Evolutionary conservation across 53 echinoderm and acorn worm species (phyloP), one percentile per base, ranked within the genome.

Genomic region (Temnopleurus reevesii): DNA sequence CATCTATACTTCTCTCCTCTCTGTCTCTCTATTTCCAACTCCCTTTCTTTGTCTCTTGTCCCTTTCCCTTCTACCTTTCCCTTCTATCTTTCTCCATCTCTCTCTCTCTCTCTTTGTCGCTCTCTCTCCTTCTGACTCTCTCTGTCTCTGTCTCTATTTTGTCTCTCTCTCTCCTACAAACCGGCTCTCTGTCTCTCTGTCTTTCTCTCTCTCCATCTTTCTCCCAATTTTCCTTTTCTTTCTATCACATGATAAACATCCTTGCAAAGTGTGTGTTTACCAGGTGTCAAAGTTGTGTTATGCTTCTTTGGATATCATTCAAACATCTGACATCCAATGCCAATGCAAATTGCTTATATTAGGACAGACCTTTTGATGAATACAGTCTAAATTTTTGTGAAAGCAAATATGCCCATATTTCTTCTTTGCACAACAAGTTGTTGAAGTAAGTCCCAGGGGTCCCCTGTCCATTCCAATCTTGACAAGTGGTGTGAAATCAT

Each of bases 271-370:
- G 5, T n/a, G n/a, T 71, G 21, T 71, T 71, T 71, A 23, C 71
- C 33, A 38, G 71, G 71, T 71, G 71, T 71, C 71, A 71, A 71
- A 71, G 71, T 71, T 71, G 71, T 60, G 30, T 30, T 60, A n/a
- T 31, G 12, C 12, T 29, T 60, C 60, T 29, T 4, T 29, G 10
- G 71, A 71, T 8, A n/a, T 41, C 36, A 41, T n/a, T 38, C 23
- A 41, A 41, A 71, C 71, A 71, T 38, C 38, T 71, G 71, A 71
- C 43, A 71, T 71, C 41, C 43, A n/a, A 71, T 71, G 8, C 41
- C 23, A 43, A 71, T 21, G 38, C 41, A 71, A 41, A 71, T n/a
- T 71, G 71, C 71, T 71, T 71, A 71, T 71, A 71, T 71, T 71
- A 71, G 41, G 21, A 71, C 71, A 38, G 31, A 71, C 41, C 38